Percentiles rank a stretch among this genome's conserved stretches.
Conservation (phyloP, 2,888 invertebrate species). For the Machimus rusticus region DNA sequence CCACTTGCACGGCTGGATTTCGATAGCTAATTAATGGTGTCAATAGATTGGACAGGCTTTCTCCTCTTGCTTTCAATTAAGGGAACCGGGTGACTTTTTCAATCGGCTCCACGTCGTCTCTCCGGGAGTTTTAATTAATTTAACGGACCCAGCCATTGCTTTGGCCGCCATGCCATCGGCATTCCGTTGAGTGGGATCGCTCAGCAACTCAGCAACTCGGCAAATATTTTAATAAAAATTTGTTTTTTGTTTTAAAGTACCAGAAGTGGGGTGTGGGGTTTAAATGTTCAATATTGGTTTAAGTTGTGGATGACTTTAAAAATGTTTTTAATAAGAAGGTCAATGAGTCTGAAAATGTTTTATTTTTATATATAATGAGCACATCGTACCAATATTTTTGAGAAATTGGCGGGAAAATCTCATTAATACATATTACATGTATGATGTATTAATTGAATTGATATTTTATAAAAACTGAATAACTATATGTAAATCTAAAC, state of each 20-base stretch:
- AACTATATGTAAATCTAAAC: too few species aligned
- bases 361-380: neutral
- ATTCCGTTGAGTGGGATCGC: neutral
- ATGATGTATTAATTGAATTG: too few species aligned
- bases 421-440: too few species aligned
- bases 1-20: slow-evolving; percentile 24
- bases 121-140: slow-evolving; percentile 4
- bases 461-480: too few species aligned
- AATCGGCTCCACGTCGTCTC: neutral
- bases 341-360: too few species aligned
- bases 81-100: slow-evolving; percentile 6
- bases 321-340: neutral
- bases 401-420: too few species aligned
- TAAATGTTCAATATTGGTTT: neutral
- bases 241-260: neutral
- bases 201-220: neutral
- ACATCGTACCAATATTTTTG: too few species aligned
- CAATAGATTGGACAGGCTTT: slow-evolving; percentile 17
- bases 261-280: neutral
- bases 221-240: neutral
- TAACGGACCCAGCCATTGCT: neutral
- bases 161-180: neutral
- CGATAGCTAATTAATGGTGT: slow-evolving; percentile 32
- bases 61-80: slow-evolving; percentile 1
- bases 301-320: neutral